These are phyloP conservation scores for Lepidocyrtoides sp. DNA, from an alignment of 2,888 invertebrate species.

Conservation along the genomic window DNA sequence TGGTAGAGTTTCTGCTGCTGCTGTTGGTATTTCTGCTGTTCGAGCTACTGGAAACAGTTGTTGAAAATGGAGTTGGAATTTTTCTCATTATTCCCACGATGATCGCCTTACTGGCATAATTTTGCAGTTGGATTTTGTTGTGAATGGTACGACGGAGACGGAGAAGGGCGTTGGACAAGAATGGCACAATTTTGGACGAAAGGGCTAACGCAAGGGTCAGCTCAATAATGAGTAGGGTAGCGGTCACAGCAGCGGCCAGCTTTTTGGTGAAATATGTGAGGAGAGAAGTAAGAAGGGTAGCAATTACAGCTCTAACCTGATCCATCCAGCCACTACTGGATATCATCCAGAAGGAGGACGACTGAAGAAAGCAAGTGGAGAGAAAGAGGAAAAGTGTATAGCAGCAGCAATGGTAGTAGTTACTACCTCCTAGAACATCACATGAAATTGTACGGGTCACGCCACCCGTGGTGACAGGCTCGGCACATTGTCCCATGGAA, in stretches of 20 bases:
- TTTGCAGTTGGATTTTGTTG: neutral
- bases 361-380: constrained; percentile 57
- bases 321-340: constrained; percentile 56
- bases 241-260: constrained; percentile 1
- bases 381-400: constrained; percentile 35
- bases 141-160: constrained; percentile 45
- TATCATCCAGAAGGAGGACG: constrained; percentile 49
- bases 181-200: constrained; percentile 70
- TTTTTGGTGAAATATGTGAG: constrained; percentile 54
- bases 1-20: constrained; percentile 47
- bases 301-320: constrained; percentile 47
- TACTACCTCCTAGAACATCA: constrained; percentile 65
- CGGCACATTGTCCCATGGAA: constrained; percentile 84
- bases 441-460: constrained; percentile 65
- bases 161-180: constrained; percentile 37
- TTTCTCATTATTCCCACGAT: constrained; percentile 18
- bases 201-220: constrained; percentile 48
- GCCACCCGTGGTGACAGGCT: constrained; percentile 83
- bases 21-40: neutral
- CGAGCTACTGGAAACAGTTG: constrained; percentile 2
- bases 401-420: neutral
- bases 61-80: constrained; percentile 19
- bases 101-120: neutral
- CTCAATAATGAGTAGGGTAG: constrained; percentile 39
- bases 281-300: constrained; percentile 20